Evolutionary conservation across 2,797 vertebrate genomes (phyloP), one percentile per base, ranked within the genome.

Genomic region (Rhabdomys pumilio): DNA sequence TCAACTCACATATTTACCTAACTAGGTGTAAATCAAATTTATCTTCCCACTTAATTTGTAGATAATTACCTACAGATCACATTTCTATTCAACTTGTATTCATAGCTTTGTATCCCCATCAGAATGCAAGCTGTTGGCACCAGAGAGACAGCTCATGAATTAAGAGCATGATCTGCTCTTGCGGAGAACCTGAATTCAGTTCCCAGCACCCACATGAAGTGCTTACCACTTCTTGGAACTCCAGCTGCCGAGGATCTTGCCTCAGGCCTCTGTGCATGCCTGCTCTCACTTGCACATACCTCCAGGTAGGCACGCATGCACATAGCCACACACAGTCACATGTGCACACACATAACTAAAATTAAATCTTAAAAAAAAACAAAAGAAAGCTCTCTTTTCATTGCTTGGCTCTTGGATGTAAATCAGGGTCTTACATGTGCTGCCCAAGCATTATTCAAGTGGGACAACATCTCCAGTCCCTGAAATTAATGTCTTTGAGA

Each of bases 1-100:
- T 53, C 47, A 44, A n/a, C 15, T 94, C 91, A 59, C 24, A 38
- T 83, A 69, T 57, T 90, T 94, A 88, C 14, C 41, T 86, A 96
- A 89, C 38, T 6, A 57, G 29, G 29, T 63, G 55, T 67, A 90
- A 92, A 10, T 67, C 55, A 41, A 84, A 93, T 93, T 89, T 84
- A 29, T 55, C 57, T 83, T 38, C 38, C 57, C 57, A 67, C 3
- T 90, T 90, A 84, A 95, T 83, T 94, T 89, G 63, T 38, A 13
- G 20, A 72, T 67, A 47, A 38, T 69, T 61, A 57, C 38, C 47
- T 61, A 63, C 47, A 79, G 81, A 61, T 85, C 55, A 5, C 3
- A 77, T 19, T 57, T 94, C 63, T 89, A 34, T 76, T 88, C 26
- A 89, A 63, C 26, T 89, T 79, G 29, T 81, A 69, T 41, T 93